Evolutionary conservation across 2,797 vertebrate genomes (phyloP).

Genomic region (Xenops minutus): DNA sequence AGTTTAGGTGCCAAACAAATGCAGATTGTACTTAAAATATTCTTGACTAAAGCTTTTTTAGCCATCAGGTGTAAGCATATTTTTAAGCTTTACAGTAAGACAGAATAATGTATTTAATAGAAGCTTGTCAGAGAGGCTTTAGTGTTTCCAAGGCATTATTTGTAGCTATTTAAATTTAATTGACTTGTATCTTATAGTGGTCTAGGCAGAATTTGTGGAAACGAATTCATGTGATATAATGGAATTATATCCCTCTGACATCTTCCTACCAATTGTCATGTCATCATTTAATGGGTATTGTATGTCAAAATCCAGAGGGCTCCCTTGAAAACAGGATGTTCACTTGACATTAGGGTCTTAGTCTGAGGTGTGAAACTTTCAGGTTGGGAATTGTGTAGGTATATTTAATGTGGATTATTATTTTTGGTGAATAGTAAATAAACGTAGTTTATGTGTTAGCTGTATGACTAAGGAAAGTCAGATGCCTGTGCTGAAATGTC

Average conservation of each 20-base stretch:
- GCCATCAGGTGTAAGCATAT: neutral
- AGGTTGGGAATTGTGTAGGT: neutral
- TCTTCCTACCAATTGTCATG: neutral
- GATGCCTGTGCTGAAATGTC: neutral
- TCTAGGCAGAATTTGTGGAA: neutral
- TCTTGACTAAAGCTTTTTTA: neutral
- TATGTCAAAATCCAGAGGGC: neutral
- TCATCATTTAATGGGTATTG: neutral
- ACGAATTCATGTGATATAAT: neutral
- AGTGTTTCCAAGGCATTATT: neutral
- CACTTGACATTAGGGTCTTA: neutral
- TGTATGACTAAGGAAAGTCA: neutral
- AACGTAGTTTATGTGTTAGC: neutral
- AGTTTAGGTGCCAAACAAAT: neutral
- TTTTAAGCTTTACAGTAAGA: neutral
- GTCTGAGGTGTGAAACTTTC: neutral
- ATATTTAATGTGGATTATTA: neutral
- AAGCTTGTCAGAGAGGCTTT: neutral
- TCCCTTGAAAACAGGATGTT: neutral
- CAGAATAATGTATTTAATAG: neutral
- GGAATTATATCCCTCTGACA: neutral
- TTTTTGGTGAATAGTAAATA: neutral
- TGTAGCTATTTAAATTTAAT: neutral
- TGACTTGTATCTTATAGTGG: neutral
- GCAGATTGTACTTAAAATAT: neutral